Evolutionary conservation across 2,888 invertebrate genomes (phyloP).

Genomic region (Thera obeliscata): DNA sequence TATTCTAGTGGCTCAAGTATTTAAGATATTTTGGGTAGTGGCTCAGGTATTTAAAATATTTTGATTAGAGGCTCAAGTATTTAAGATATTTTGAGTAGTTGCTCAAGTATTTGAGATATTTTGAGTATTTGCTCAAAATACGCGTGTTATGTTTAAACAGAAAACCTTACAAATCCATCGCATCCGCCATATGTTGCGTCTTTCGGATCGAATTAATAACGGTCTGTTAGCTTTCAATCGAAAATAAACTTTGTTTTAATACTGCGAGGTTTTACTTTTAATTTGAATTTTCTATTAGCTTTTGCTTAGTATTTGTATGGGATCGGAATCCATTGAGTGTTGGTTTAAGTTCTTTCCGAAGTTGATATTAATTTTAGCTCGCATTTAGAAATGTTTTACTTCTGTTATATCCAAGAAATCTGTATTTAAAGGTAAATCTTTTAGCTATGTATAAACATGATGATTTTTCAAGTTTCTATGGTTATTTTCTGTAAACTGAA

Average conservation of each 20-base stretch:
- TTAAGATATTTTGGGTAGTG: too few species aligned
- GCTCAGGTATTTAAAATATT: too few species aligned
- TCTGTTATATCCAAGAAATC: neutral
- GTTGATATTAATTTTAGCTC: slow-evolving; percentile 19
- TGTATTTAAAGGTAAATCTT: neutral
- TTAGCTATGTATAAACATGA: neutral
- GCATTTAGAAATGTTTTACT: neutral
- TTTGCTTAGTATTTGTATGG: slow-evolving; percentile 42
- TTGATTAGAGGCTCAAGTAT: too few species aligned
- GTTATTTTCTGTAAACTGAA: too few species aligned
- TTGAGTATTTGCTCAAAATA: neutral
- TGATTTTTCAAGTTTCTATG: too few species aligned
- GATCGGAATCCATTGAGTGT: slow-evolving; percentile 35
- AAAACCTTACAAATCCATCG: slow-evolving; percentile 57
- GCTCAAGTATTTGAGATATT: neutral
- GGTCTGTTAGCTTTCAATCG: slow-evolving; percentile 44
- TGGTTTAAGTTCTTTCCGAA: slow-evolving; percentile 25
- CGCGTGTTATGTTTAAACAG: slow-evolving; percentile 29
- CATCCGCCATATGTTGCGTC: slow-evolving; percentile 62
- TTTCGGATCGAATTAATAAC: slow-evolving; percentile 57
- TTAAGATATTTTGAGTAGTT: too few species aligned
- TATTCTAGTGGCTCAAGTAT: too few species aligned
- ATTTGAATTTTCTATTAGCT: slow-evolving; percentile 22
- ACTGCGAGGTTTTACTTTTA: slow-evolving; percentile 34
- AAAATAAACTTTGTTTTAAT: slow-evolving; percentile 35